These are phyloP conservation scores for Odontomachus brunneus DNA, from an alignment of 1,140 invertebrate genomes.

Conservation along the genomic window DNA sequence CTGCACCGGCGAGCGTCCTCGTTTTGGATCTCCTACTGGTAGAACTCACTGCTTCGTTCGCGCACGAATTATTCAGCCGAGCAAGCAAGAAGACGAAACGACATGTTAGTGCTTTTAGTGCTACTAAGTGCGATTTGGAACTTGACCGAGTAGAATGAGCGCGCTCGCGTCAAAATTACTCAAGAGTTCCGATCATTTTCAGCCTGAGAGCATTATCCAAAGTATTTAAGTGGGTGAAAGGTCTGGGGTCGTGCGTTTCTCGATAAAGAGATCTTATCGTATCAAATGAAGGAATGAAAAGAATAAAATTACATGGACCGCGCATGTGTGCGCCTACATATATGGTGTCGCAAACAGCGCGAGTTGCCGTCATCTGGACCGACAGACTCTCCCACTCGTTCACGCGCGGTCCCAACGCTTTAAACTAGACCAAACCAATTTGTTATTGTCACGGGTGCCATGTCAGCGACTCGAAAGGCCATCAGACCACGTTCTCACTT, in stretches of 20 bases:
- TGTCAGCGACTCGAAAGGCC: slow-evolving; percentile 29
- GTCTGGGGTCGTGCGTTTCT: no score
- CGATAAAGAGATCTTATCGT: slow-evolving; percentile 3
- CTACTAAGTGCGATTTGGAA: slow-evolving; percentile 1
- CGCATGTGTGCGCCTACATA: no score
- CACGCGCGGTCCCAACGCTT: no score
- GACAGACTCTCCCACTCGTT: slow-evolving; percentile 15
- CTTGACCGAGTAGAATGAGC: neutral
- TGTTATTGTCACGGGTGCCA: slow-evolving; percentile 64
- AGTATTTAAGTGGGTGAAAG: neutral
- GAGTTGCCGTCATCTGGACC: neutral
- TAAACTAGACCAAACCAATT: slow-evolving; percentile 63
- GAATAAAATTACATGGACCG: neutral
- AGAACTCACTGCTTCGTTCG: neutral
- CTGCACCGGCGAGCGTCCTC: neutral
- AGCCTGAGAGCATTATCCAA: neutral
- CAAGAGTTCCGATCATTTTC: neutral
- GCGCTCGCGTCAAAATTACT: neutral
- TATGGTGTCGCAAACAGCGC: no score
- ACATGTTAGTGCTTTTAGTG: no score
- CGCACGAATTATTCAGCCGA: neutral
- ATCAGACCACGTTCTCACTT: slow-evolving; percentile 36
- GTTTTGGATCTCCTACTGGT: neutral
- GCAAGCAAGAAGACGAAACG: neutral
- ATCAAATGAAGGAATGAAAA: neutral